A percentile compares a stretch with the other conserved stretches of the same genome.
Conservation (phyloP, 2,113 vertebrate genomes). For the Tricholaema leucomelas region DNA sequence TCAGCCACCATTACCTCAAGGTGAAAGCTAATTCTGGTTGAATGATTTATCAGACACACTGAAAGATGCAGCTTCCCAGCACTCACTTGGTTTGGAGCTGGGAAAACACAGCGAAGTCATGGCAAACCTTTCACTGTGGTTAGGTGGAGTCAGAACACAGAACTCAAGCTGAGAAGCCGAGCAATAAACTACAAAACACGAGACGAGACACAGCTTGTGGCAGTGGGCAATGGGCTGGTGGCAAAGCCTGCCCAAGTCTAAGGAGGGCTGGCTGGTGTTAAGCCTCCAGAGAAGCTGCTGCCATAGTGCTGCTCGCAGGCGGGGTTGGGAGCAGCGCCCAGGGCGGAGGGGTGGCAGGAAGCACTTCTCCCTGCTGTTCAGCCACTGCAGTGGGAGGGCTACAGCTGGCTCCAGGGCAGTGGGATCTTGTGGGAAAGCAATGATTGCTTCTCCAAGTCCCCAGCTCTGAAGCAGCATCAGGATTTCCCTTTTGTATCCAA, state of each 20-base stretch:
- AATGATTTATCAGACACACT: constrained; percentile 4
- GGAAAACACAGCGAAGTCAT: neutral
- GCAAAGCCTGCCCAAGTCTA: neutral
- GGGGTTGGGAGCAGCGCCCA: accelerated
- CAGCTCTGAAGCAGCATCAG: neutral
- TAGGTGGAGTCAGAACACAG: constrained; percentile 21
- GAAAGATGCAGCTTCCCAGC: neutral
- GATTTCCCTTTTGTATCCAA: neutral
- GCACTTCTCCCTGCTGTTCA: neutral
- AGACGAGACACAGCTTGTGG: constrained; percentile 46
- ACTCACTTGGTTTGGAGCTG: neutral
- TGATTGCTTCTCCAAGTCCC: neutral
- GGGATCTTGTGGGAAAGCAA: neutral
- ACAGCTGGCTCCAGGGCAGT: neutral
- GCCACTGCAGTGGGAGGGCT: neutral
- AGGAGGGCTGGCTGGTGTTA: neutral
- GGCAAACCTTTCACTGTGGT: constrained; percentile 23
- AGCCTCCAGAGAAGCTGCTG: neutral
- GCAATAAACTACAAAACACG: constrained; percentile 56
- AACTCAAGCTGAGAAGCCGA: constrained; percentile 51
- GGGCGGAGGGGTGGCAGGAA: neutral
- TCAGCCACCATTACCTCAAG: constrained; percentile 49
- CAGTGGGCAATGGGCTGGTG: neutral
- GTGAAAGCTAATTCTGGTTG: constrained; percentile 50
- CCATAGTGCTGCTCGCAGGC: neutral